Percentiles rank a stretch among this genome's conserved stretches.
phyloP scores from a whole-genome alignment of 2,888 invertebrate species.

The Erebia epiphron region DNA sequence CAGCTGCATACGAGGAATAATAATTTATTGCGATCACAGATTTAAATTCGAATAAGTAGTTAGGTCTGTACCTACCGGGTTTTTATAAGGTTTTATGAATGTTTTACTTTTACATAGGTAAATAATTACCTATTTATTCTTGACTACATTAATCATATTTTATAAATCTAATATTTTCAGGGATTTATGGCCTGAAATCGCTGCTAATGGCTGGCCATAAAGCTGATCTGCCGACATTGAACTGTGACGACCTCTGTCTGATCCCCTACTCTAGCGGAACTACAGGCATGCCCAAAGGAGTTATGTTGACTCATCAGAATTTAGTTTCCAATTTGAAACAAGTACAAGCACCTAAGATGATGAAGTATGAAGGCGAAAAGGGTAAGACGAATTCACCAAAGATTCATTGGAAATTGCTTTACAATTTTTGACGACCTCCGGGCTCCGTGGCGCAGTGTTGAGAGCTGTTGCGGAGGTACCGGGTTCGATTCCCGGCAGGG shows the following conservation, averaged over 20 bases:
- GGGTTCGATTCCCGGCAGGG: too few species aligned
- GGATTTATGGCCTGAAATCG: conserved; percentile 72
- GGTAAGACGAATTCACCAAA: conserved; percentile 49
- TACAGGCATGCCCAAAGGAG: conserved; percentile 92
- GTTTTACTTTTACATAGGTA: too few species aligned
- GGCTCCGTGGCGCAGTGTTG: too few species aligned
- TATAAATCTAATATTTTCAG: conserved; percentile 46
- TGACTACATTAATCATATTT: neutral
- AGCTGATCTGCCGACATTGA: conserved; percentile 69
- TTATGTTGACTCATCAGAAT: conserved; percentile 88
- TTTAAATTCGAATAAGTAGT: too few species aligned
- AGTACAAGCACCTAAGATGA: conserved; percentile 67
- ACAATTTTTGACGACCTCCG: too few species aligned
- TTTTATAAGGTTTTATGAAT: neutral
- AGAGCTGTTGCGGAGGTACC: too few species aligned
- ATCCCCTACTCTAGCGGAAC: conserved; percentile 88
- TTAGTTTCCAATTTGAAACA: conserved; percentile 83
- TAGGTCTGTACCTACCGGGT: too few species aligned
- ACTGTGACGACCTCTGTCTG: conserved; percentile 78
- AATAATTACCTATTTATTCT: neutral
- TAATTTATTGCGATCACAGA: too few species aligned
- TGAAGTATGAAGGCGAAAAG: conserved; percentile 70
- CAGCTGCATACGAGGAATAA: too few species aligned
- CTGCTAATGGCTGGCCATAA: conserved; percentile 71
- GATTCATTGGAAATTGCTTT: neutral